Percentiles rank a stretch among this genome's conserved stretches.
These are phyloP conservation scores for Apostichopus japonicus DNA, from an alignment of 35 echinoderm and acorn worm species.

Conservation along the genomic window DNA sequence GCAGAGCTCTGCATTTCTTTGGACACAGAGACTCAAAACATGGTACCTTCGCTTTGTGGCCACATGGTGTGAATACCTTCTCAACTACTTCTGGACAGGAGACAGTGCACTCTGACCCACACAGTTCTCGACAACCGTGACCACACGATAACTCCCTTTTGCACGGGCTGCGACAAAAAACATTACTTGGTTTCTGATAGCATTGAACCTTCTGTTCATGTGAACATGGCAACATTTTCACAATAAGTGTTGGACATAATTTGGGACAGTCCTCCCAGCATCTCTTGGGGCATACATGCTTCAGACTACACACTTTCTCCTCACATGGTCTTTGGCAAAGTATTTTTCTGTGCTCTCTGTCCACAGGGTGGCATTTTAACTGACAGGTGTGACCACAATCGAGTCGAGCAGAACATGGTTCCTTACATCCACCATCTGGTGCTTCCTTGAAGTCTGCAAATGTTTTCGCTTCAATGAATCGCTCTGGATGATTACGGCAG, in stretches of 20 bases:
- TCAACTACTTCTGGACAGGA: too few relatives aligned
- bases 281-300: conserved; percentile 52
- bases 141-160: conserved; percentile 58
- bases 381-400: conserved; percentile 69
- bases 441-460: conserved; percentile 42
- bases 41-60: too few relatives aligned
- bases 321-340: conserved; percentile 59
- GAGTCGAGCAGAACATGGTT: conserved; percentile 62
- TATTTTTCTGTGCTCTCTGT: conserved; percentile 57
- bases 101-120: too few relatives aligned
- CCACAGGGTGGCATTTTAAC: conserved; percentile 42
- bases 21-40: too few relatives aligned
- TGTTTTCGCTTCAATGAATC: neutral
- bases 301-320: conserved; percentile 25
- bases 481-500: conserved; percentile 78
- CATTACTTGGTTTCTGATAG: neutral
- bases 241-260: conserved; percentile 14
- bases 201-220: conserved; percentile 41
- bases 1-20: too few relatives aligned
- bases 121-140: conserved; percentile 49
- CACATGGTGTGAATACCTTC: too few relatives aligned
- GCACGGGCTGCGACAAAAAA: conserved; percentile 42
- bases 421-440: too few relatives aligned
- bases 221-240: conserved; percentile 9
- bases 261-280: conserved; percentile 52